A percentile compares a stretch with the other conserved stretches of the same genome.
Conservation (phyloP, 2,888 invertebrate species). For the Sussaba pulchella region DNA sequence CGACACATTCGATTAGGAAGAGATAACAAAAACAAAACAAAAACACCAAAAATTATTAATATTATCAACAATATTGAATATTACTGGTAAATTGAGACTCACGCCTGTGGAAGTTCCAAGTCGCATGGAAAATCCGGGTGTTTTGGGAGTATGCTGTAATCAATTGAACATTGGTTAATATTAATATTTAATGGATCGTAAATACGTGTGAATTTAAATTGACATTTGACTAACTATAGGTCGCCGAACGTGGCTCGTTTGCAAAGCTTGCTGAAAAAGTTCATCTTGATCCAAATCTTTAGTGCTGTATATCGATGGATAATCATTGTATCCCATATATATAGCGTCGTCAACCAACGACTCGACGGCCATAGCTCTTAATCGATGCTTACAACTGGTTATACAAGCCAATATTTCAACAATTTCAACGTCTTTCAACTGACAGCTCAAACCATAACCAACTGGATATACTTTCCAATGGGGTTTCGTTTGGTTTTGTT, state of each 20-base stretch:
- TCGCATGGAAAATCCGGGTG: constrained; percentile 85
- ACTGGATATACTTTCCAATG: neutral
- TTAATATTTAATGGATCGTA: too few species aligned
- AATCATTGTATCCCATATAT: constrained; percentile 89
- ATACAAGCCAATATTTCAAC: neutral
- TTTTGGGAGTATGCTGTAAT: constrained; percentile 83
- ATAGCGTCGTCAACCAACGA: constrained; percentile 87
- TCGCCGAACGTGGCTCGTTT: constrained; percentile 90
- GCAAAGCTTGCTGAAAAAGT: constrained; percentile 91
- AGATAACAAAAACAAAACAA: neutral
- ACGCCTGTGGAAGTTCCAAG: constrained; percentile 86
- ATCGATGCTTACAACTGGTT: neutral
- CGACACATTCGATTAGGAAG: constrained; percentile 8
- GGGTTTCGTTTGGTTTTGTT: constrained; percentile 48
- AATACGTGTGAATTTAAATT: neutral
- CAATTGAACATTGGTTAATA: constrained; percentile 12
- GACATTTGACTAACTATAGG: constrained; percentile 86
- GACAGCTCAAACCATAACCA: constrained; percentile 15
- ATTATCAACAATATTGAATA: too few species aligned
- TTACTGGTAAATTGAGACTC: constrained; percentile 73
- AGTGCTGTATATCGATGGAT: constrained; percentile 88
- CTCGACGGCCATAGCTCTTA: constrained; percentile 54
- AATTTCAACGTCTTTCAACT: constrained; percentile 1
- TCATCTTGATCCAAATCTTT: constrained; percentile 90
- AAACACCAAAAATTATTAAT: too few species aligned